Evolutionary conservation across 2,113 vertebrate genomes (phyloP).

Genomic region (Peucedramus taeniatus): DNA sequence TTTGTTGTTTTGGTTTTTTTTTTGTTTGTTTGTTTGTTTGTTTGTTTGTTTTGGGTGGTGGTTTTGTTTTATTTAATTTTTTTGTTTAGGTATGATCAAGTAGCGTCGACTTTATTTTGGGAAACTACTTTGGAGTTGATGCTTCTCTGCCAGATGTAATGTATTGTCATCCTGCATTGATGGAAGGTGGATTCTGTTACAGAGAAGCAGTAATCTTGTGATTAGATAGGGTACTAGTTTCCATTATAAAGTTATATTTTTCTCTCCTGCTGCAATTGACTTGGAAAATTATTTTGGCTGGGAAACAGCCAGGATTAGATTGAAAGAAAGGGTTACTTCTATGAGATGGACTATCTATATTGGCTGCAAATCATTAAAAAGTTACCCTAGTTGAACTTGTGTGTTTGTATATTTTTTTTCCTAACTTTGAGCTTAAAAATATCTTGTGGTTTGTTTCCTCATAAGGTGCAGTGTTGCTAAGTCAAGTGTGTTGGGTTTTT

Average conservation of each 20-base stretch:
- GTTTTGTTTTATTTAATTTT: not conserved
- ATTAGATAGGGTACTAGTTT: not conserved
- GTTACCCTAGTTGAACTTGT: not conserved
- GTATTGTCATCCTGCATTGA: not conserved
- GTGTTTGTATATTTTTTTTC: not conserved
- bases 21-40: no score
- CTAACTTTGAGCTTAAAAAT: not conserved
- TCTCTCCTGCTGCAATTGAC: not conserved
- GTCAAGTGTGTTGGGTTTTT: not conserved
- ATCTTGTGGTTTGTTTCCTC: not conserved
- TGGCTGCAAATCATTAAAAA: not conserved
- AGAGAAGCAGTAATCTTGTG: not conserved
- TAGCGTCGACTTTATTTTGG: not conserved
- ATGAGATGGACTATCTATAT: not conserved
- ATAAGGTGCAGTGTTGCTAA: not conserved
- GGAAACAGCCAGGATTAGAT: not conserved
- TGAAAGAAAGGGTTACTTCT: not conserved
- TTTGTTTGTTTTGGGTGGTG: not conserved
- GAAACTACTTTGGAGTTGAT: not conserved
- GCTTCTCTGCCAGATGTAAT: not conserved
- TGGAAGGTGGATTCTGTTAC: not conserved
- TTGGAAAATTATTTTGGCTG: not conserved
- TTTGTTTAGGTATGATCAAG: not conserved
- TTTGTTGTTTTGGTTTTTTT: no score
- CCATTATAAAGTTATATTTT: not conserved